Evolutionary conservation across 2,797 vertebrate species (phyloP).

Genomic region (Dendrocincla tyrannina): DNA sequence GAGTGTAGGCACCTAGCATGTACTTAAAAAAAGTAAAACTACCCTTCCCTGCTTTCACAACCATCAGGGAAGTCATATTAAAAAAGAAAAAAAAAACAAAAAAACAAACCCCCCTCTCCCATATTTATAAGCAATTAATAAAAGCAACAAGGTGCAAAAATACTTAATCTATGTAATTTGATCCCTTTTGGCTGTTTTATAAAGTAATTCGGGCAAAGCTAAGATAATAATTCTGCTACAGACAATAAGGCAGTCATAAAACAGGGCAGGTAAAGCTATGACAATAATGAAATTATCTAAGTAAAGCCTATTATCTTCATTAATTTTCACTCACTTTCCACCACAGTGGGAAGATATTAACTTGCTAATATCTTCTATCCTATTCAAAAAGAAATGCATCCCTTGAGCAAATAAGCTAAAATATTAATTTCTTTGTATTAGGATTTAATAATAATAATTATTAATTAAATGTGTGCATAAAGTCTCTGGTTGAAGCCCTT

Average conservation of each 20-base stretch:
- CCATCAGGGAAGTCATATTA: not conserved
- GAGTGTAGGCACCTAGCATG: not conserved
- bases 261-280: constrained; percentile 38
- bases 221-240: constrained; percentile 10
- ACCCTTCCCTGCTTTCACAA: not conserved
- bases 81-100: not conserved
- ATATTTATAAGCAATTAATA: not conserved
- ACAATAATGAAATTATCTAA: constrained; percentile 48
- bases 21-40: not conserved
- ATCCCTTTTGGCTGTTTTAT: constrained; percentile 22
- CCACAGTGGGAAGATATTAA: constrained; percentile 58
- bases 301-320: constrained; percentile 65
- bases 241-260: constrained; percentile 26
- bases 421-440: constrained; percentile 22
- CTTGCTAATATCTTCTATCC: constrained; percentile 40
- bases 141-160: not conserved
- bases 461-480: not conserved
- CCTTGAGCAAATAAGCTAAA: constrained; percentile 46
- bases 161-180: not conserved
- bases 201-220: not conserved
- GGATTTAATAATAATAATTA: constrained; percentile 16
- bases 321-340: constrained; percentile 61
- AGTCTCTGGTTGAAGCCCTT: not conserved
- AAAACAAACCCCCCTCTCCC: not conserved
- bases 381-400: constrained; percentile 35